Conservation (phyloP, 2,113 vertebrate genomes). For the Myxocyprinus asiaticus region DNA sequence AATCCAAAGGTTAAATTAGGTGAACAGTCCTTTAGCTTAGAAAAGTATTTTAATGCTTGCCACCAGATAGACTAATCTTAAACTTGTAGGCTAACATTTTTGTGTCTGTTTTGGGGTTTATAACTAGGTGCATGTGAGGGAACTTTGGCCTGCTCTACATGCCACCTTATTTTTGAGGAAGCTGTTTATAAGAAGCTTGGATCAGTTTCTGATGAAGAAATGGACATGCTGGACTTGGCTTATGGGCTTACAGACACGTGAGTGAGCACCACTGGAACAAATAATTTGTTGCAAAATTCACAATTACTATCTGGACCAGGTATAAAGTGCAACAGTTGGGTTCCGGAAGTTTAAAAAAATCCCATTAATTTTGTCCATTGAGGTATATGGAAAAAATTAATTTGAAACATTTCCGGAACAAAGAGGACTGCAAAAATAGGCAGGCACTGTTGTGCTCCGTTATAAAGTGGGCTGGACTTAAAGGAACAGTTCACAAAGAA, state of each 20-base stretch:
- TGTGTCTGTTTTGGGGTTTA: conserved; percentile 29
- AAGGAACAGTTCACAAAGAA: no score
- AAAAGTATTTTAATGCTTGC: no score
- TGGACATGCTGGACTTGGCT: conserved; percentile 87
- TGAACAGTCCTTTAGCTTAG: no score
- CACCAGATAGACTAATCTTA: no score
- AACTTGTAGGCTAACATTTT: not conserved
- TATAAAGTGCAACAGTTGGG: not conserved
- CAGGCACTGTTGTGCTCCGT: no score
- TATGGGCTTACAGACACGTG: conserved; percentile 84
- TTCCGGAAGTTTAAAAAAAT: no score
- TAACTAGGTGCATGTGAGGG: conserved; percentile 83
- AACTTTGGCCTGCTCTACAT: conserved; percentile 85
- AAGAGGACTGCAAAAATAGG: no score
- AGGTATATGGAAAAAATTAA: no score
- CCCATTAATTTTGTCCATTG: no score
- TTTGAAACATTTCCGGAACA: no score
- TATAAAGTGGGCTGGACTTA: no score
- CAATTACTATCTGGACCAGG: not conserved
- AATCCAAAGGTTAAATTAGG: no score
- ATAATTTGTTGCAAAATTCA: not conserved
- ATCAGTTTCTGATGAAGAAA: conserved; percentile 81
- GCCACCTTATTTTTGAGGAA: conserved; percentile 85
- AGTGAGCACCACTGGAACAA: conserved; percentile 51
- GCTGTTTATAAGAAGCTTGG: conserved; percentile 80